Percentiles rank a stretch among this genome's conserved stretches.
phyloP scores from a whole-genome alignment of 2,797 vertebrate genomes.

The Remorina albescens region DNA sequence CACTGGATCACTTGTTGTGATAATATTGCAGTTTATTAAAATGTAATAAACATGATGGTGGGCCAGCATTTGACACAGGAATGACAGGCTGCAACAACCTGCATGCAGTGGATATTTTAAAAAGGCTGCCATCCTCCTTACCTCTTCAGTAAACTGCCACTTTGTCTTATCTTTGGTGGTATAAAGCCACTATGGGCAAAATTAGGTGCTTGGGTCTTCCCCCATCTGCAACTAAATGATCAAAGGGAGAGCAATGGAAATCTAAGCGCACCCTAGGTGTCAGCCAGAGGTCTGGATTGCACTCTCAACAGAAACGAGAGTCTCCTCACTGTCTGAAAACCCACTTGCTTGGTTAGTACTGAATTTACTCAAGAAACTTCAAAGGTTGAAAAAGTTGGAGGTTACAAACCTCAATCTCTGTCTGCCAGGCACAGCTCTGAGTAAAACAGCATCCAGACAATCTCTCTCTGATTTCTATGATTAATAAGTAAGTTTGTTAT shows the following conservation, averaged over 20 bases:
- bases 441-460: slow-evolving; percentile 46
- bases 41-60: not conserved
- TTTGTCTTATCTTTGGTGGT: slow-evolving; percentile 26
- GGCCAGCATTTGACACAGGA: not conserved
- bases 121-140: slow-evolving; percentile 18
- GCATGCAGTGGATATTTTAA: not conserved
- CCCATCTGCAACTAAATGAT: slow-evolving; percentile 48
- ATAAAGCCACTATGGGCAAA: slow-evolving; percentile 48
- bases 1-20: slow-evolving; percentile 5
- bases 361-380: slow-evolving; percentile 73
- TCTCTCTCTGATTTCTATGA: slow-evolving; percentile 52
- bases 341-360: slow-evolving; percentile 69
- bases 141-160: slow-evolving; percentile 61
- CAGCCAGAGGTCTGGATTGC: slow-evolving; percentile 66
- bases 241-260: slow-evolving; percentile 61
- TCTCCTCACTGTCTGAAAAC: slow-evolving; percentile 65
- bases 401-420: slow-evolving; percentile 53
- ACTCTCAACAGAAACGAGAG: slow-evolving; percentile 72
- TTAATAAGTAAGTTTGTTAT: no score
- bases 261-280: slow-evolving; percentile 41
- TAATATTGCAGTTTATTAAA: slow-evolving; percentile 23
- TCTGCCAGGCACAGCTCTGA: slow-evolving; percentile 62
- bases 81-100: not conserved
- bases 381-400: slow-evolving; percentile 63
- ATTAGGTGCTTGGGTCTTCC: slow-evolving; percentile 55